Conservation (phyloP, 2,113 vertebrate genomes). For the Phoxinus phoxinus region DNA sequence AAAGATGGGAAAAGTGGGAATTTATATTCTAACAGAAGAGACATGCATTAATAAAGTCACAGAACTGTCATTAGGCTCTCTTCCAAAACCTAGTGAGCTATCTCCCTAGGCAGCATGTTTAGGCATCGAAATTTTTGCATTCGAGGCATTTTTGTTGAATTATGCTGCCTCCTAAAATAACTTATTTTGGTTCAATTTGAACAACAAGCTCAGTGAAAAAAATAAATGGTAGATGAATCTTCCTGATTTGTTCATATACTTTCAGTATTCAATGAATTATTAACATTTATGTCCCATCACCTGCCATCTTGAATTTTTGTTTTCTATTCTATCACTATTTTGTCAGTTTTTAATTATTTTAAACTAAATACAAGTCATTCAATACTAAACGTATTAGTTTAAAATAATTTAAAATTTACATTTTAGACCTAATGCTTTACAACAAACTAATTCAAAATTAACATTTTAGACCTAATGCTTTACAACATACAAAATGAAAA, state of each 20-base stretch:
- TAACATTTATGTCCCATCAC: background rate
- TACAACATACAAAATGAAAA: background rate
- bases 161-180: background rate
- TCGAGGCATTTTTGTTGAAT: background rate
- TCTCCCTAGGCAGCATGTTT: conserved; percentile 18
- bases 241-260: background rate
- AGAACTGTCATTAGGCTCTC: conserved; percentile 18
- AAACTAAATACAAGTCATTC: background rate
- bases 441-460: background rate
- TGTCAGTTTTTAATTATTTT: background rate
- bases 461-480: background rate
- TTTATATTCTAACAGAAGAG: conserved; percentile 1
- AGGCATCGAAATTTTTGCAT: background rate
- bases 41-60: background rate
- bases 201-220: background rate
- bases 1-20: conserved; percentile 12
- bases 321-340: too few species aligned
- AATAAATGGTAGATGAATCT: background rate
- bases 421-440: background rate
- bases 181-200: background rate
- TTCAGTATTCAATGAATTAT: background rate
- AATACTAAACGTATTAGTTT: background rate
- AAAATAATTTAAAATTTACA: background rate
- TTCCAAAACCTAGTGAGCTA: background rate
- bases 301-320: background rate